Conservation (phyloP, 2,888 invertebrate species). For the Pantelozetes paolii region DNA sequence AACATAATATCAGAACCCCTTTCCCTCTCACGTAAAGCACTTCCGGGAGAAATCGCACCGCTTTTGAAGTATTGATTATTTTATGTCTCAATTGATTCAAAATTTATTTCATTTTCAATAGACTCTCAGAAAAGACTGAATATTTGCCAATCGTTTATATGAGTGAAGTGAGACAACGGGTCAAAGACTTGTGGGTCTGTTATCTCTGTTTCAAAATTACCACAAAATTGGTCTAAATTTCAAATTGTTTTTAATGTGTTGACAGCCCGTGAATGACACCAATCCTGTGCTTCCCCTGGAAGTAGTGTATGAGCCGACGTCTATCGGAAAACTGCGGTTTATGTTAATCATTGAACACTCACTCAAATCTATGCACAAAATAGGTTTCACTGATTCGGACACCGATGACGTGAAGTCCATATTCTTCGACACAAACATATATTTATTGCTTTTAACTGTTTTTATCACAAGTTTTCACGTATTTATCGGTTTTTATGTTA, state of each 20-base stretch:
- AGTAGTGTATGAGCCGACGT: slow-evolving; percentile 68
- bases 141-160: slow-evolving; percentile 78
- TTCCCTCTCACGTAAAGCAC: slow-evolving; percentile 62
- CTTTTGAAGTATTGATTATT: slow-evolving; percentile 58
- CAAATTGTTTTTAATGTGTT: background rate
- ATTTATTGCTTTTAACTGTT: slow-evolving; percentile 81
- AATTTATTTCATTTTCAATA: slow-evolving; percentile 50
- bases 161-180: slow-evolving; percentile 74
- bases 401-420: slow-evolving; percentile 94
- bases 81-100: slow-evolving; percentile 19
- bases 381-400: slow-evolving; percentile 88
- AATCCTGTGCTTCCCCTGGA: slow-evolving; percentile 64
- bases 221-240: background rate
- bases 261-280: slow-evolving; percentile 58
- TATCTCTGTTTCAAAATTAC: background rate
- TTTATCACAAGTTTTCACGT: slow-evolving; percentile 88
- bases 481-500: slow-evolving; percentile 56
- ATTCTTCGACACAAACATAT: slow-evolving; percentile 91
- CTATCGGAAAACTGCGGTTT: slow-evolving; percentile 65
- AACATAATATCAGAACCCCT: slow-evolving; percentile 72
- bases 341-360: slow-evolving; percentile 61
- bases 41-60: slow-evolving; percentile 66
- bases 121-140: slow-evolving; percentile 61
- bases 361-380: slow-evolving; percentile 62
- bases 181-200: slow-evolving; percentile 65